Evolutionary conservation across 1,140 invertebrate genomes (phyloP).

Genomic region (Papilio machaon): DNA sequence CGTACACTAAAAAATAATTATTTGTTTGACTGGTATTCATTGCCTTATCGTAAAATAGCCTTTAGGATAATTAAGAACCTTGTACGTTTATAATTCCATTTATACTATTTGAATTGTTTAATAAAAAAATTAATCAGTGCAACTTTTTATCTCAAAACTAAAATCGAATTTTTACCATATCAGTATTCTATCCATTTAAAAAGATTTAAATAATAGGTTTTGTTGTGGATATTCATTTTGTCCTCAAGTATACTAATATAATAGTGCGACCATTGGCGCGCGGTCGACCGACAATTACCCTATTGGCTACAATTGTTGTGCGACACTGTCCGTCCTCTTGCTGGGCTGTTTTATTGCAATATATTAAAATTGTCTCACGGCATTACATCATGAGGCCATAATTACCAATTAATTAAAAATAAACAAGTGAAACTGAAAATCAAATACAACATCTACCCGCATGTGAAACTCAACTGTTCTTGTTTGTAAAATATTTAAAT

Average conservation of each 20-base stretch:
- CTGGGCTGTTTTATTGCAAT: constrained; percentile 56
- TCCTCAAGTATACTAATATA: constrained; percentile 58
- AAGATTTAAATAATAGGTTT: not conserved
- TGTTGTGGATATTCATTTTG: constrained; percentile 40
- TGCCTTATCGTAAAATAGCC: too few species aligned
- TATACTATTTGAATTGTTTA: too few species aligned
- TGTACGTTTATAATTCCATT: too few species aligned
- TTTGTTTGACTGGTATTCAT: not conserved
- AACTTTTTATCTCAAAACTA: not conserved
- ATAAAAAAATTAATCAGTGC: too few species aligned
- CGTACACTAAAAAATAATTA: not conserved
- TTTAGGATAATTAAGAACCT: too few species aligned
- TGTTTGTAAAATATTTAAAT: not conserved
- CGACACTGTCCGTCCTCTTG: constrained; percentile 70
- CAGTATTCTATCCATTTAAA: not conserved
- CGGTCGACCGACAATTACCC: constrained; percentile 73
- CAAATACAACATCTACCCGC: not conserved
- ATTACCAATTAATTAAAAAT: not conserved
- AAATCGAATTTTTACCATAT: not conserved
- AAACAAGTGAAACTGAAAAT: not conserved
- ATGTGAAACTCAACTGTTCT: too few species aligned
- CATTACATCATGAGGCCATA: not conserved
- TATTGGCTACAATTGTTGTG: constrained; percentile 79
- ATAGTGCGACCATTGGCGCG: constrained; percentile 78
- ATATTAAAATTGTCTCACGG: constrained; percentile 25